Base-by-base conservation (phyloP, 2,888 invertebrate genomes). In the Vesta saturnalis region DNA sequence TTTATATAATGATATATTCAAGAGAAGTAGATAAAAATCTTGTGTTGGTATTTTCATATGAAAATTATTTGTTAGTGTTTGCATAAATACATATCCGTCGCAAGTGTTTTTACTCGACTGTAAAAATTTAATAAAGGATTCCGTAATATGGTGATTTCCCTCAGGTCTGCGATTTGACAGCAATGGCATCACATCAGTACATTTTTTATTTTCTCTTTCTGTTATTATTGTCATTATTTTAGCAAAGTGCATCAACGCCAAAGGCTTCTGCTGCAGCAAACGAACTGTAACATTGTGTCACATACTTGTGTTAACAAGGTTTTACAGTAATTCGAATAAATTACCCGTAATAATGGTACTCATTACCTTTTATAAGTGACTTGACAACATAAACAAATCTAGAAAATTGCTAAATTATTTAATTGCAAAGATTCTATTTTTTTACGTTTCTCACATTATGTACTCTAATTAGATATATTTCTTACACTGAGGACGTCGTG, bases 181-280 rank as follows among this genome's bases (percentile, higher is more conserved):
- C n/a, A n/a, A n/a, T n/a, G n/a, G 39, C 39, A 39, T 39, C 8
- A 39, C 39, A n/a, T 39, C 39, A n/a, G 39, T n/a, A 39, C n/a
- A 4, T n/a, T n/a, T n/a, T 39, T 39, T 8, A 23, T 23, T 23
- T 23, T 23, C 23, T 23, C 23, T 8, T 39, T 39, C n/a, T 39
- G n/a, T 39, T 39, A 39, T 39, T 30, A 39, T 39, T n/a, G 39
- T 39, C 8, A 39, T 39, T 39, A 39, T 39, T 39, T 39, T 39
- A 39, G n/a, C 39, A 39, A 39, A 39, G 8, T 39, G 39, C 39
- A 39, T 39, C 39, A 39, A 39, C 39, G 39, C 39, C 39, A 39
- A 39, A 39, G 39, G 39, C 39, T 39, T 39, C 39, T 39, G 39
- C n/a, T n/a, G n/a, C 39, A n/a, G n/a, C 39, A 39, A 39, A n/a